phyloP scores from a whole-genome alignment of 2,888 invertebrate species.

The Mantis religiosa region DNA sequence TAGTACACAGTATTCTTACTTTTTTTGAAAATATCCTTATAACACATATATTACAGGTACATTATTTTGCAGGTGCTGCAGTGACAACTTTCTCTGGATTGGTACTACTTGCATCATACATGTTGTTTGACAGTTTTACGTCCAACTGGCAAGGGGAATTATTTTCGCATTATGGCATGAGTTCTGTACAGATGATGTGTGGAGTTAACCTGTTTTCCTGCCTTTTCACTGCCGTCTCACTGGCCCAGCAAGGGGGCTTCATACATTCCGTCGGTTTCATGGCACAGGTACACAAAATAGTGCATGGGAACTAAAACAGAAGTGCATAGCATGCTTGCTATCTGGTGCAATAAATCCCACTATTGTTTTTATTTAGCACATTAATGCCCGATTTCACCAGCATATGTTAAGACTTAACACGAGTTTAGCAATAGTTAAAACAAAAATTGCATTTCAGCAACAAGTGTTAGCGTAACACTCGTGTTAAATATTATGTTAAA shows the following conservation, averaged over 20 bases:
- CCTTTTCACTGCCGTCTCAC: constrained; percentile 77
- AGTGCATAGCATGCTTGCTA: too few species aligned
- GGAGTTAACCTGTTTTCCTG: constrained; percentile 94
- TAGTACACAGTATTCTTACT: too few species aligned
- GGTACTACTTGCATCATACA: constrained; percentile 81
- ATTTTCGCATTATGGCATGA: constrained; percentile 74
- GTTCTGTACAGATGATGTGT: constrained; percentile 90
- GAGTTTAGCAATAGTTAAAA: too few species aligned
- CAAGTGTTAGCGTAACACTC: too few species aligned
- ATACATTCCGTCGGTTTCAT: constrained; percentile 67
- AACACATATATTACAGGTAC: neutral
- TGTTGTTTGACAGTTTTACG: constrained; percentile 95
- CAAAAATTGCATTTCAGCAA: too few species aligned
- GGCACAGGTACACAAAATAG: constrained; percentile 50
- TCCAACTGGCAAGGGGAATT: constrained; percentile 96
- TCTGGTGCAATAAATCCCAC: too few species aligned
- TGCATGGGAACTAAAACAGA: too few species aligned
- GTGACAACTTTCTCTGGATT: constrained; percentile 73
- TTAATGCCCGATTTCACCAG: too few species aligned
- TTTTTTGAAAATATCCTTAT: neutral
- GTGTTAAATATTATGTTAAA: too few species aligned
- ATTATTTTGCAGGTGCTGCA: constrained; percentile 19
- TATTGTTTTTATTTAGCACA: too few species aligned
- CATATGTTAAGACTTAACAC: too few species aligned
- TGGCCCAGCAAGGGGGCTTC: constrained; percentile 83